Conservation (phyloP, 2,888 invertebrate genomes). For the Hypolimnas misippus region DNA sequence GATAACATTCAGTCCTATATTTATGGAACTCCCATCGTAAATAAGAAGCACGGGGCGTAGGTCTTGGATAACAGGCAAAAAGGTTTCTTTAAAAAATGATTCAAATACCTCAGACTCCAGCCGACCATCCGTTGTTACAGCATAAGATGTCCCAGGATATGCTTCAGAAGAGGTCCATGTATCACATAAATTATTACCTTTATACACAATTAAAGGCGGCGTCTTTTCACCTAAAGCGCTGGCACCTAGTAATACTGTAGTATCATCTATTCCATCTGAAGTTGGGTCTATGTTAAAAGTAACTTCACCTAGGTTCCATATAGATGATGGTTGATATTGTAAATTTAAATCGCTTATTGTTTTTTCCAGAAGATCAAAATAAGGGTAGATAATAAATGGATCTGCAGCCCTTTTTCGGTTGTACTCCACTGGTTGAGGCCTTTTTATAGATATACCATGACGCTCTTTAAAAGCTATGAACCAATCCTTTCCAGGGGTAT, state of each 20-base stretch:
- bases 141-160: too few relatives aligned
- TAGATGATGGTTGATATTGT: constrained; percentile 4
- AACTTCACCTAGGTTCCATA: constrained; percentile 45
- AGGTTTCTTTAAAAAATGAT: too few relatives aligned
- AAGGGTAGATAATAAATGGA: constrained; percentile 17
- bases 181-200: constrained; percentile 50
- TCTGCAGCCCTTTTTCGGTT: constrained; percentile 26
- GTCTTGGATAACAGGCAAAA: too few relatives aligned
- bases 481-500: constrained; percentile 42
- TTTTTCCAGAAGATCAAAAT: constrained; percentile 27
- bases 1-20: too few relatives aligned
- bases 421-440: constrained; percentile 43
- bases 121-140: too few relatives aligned
- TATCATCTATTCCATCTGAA: constrained; percentile 46
- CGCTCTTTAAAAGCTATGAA: constrained; percentile 41
- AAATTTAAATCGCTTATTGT: neutral
- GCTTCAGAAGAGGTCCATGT: constrained; percentile 42
- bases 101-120: neutral
- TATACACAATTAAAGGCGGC: constrained; percentile 47
- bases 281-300: constrained; percentile 37
- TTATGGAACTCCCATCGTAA: neutral
- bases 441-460: constrained; percentile 44
- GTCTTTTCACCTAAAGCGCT: constrained; percentile 46
- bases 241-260: constrained; percentile 42
- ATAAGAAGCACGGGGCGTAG: too few relatives aligned